Evolutionary conservation across 2,113 vertebrate genomes (phyloP).

Genomic region (Podilymbus podiceps): DNA sequence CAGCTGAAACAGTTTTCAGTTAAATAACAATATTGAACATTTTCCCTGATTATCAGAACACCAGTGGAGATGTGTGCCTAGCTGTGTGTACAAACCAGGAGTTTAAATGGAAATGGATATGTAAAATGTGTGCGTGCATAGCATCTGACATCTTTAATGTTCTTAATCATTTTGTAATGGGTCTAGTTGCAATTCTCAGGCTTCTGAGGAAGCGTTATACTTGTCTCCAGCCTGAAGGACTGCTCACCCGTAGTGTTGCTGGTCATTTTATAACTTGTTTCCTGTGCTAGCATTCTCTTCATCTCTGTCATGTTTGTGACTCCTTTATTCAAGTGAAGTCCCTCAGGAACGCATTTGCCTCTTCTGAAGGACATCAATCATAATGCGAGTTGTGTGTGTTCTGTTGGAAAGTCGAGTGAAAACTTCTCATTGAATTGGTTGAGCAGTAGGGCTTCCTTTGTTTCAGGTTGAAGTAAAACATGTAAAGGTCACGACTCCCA

Average conservation of each 20-base stretch:
- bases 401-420: background rate
- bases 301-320: background rate
- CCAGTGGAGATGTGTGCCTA: background rate
- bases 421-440: background rate
- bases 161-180: background rate
- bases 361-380: background rate
- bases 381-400: background rate
- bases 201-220: background rate
- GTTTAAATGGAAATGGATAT: background rate
- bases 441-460: background rate
- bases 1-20: background rate
- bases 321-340: background rate
- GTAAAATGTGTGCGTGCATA: background rate
- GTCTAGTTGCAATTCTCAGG: background rate
- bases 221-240: background rate
- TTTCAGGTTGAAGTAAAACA: background rate
- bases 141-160: background rate
- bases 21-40: background rate
- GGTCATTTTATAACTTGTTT: background rate
- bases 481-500: background rate
- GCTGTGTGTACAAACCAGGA: background rate
- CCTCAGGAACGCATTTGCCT: background rate
- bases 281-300: background rate
- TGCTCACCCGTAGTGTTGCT: rapidly evolving
- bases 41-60: background rate